A percentile compares a stretch with the other conserved stretches of the same genome.
These are phyloP conservation scores for Neofelis nebulosa DNA, from an alignment of 2,113 vertebrate species.

Conservation along the genomic window DNA sequence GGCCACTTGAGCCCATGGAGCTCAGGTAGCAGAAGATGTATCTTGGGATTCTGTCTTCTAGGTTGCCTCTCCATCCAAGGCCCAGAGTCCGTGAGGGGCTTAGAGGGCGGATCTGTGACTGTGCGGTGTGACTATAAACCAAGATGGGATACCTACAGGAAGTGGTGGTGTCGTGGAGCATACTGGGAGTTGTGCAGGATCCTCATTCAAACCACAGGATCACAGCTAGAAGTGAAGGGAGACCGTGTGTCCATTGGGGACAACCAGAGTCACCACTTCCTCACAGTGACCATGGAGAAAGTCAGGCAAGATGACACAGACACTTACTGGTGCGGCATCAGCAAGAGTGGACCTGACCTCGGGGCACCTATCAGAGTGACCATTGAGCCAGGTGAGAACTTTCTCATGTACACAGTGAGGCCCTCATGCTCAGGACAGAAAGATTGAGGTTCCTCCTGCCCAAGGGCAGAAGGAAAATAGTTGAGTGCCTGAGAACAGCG, in stretches of 20 bases:
- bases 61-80: conserved; percentile 50
- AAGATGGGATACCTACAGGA: background rate
- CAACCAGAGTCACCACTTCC: fast-evolving
- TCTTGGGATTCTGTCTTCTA: conserved; percentile 31
- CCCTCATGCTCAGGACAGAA: background rate
- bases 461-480: background rate
- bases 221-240: fast-evolving
- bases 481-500: background rate
- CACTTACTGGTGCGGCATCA: conserved; percentile 77
- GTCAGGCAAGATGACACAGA: background rate
- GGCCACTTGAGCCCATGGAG: background rate
- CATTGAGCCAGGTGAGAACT: conserved; percentile 60
- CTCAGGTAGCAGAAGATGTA: background rate
- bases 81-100: background rate
- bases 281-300: conserved; percentile 64
- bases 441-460: background rate
- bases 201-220: background rate
- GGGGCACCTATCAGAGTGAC: background rate
- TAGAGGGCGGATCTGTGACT: fast-evolving
- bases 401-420: fast-evolving
- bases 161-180: conserved; percentile 74
- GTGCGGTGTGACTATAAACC: background rate
- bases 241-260: conserved; percentile 66
- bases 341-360: fast-evolving
- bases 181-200: fast-evolving